These are phyloP conservation scores for Drymodes brunneopygia DNA, from an alignment of 2,113 vertebrate genomes.

Conservation along the genomic window DNA sequence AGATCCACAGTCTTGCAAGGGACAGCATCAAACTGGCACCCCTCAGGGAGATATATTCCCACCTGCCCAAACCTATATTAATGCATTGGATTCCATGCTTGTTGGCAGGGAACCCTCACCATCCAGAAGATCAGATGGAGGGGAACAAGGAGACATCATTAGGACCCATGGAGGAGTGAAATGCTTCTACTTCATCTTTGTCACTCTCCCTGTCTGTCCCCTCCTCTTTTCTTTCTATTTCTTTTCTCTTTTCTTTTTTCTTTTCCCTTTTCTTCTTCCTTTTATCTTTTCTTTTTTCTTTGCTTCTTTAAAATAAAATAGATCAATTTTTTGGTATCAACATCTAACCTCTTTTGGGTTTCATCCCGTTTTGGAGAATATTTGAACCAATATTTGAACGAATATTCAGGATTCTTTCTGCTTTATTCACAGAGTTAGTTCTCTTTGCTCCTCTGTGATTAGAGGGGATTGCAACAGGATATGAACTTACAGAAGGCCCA, in stretches of 20 bases:
- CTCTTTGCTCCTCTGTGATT: background rate
- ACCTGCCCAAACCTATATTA: background rate
- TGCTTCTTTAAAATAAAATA: background rate
- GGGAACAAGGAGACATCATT: fast-evolving
- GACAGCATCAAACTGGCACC: background rate
- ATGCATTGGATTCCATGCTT: background rate
- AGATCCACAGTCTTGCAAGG: background rate
- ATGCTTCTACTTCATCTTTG: background rate
- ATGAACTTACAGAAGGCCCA: background rate
- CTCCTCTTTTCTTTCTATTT: too few species aligned
- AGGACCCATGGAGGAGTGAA: background rate
- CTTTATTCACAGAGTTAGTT: background rate
- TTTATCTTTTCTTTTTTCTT: background rate
- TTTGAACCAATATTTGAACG: fast-evolving
- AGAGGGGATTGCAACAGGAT: background rate
- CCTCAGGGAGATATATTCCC: background rate
- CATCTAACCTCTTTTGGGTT: background rate
- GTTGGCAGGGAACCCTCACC: background rate
- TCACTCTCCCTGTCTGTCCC: background rate
- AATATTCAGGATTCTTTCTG: background rate
- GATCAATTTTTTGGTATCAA: background rate
- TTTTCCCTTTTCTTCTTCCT: background rate
- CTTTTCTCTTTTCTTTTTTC: background rate
- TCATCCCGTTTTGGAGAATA: background rate
- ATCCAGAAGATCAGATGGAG: background rate